Evolutionary conservation across 2,888 invertebrate genomes (phyloP).

Genomic region (Eulithis testata): DNA sequence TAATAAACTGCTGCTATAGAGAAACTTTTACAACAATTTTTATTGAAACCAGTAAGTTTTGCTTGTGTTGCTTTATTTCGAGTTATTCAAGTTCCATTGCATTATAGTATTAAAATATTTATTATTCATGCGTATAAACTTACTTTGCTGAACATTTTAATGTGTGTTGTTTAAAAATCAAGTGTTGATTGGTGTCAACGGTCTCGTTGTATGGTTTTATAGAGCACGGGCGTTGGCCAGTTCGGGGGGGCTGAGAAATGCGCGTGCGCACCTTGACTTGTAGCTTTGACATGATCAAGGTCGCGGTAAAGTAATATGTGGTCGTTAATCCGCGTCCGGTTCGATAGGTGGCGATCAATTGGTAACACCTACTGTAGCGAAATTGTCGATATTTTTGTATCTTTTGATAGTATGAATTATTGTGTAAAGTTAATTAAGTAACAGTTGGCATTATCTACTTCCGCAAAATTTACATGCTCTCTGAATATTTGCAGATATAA

Average conservation of each 20-base stretch:
- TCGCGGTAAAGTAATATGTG: slow-evolving; percentile 32
- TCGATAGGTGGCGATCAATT: slow-evolving; percentile 22
- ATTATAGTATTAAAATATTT: slow-evolving; percentile 4
- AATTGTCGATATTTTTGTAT: not conserved
- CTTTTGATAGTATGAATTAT: too few species aligned
- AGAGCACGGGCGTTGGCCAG: slow-evolving; percentile 34
- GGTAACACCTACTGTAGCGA: slow-evolving; percentile 13
- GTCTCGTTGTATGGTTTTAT: slow-evolving; percentile 50
- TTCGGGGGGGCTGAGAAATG: slow-evolving; percentile 46
- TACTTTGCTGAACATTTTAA: slow-evolving; percentile 71
- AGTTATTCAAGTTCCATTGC: slow-evolving; percentile 13
- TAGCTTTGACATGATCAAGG: slow-evolving; percentile 49
- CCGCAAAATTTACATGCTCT: too few species aligned
- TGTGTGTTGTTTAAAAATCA: slow-evolving; percentile 54
- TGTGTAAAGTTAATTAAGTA: too few species aligned
- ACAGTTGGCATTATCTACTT: too few species aligned
- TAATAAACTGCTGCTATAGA: too few species aligned
- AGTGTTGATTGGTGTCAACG: slow-evolving; percentile 59
- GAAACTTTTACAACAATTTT: not conserved
- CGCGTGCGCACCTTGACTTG: slow-evolving; percentile 46
- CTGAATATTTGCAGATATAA: too few species aligned
- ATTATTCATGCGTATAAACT: slow-evolving; percentile 33
- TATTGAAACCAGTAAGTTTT: slow-evolving; percentile 1
- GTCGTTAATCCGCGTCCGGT: slow-evolving; percentile 35
- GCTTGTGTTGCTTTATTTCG: not conserved